A percentile compares a stretch with the other conserved stretches of the same genome.
phyloP scores from a whole-genome alignment of 2,797 vertebrate species.

The Syndactyla subalaris region DNA sequence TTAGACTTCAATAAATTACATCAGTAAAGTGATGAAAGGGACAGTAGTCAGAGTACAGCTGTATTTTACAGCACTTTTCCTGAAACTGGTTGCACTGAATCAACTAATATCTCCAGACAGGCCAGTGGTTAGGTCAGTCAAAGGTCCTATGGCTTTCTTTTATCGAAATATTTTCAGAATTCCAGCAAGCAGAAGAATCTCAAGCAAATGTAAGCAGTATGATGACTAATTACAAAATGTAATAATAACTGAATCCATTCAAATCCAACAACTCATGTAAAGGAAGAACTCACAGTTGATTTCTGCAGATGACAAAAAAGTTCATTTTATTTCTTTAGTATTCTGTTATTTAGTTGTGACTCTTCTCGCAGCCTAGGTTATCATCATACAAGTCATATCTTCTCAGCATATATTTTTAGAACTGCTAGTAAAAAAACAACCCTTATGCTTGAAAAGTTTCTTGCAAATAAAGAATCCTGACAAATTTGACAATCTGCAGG shows the following conservation, averaged over 20 bases:
- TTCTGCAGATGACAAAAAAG: not conserved
- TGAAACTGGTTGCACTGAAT: not conserved
- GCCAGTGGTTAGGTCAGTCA: not conserved
- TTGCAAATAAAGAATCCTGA: conserved; percentile 19
- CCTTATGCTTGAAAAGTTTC: conserved; percentile 14
- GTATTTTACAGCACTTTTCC: not conserved
- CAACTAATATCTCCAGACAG: not conserved
- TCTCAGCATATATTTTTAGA: conserved; percentile 13
- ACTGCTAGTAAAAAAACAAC: conserved; percentile 5
- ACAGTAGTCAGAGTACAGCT: not conserved
- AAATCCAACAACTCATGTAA: not conserved
- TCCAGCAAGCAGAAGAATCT: not conserved
- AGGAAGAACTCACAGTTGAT: not conserved
- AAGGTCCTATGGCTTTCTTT: not conserved
- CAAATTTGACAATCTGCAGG: conserved; percentile 13
- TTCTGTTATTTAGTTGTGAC: not conserved
- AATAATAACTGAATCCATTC: not conserved
- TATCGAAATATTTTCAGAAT: not conserved
- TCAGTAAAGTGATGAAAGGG: not conserved
- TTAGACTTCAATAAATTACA: not conserved
- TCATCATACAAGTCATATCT: not conserved
- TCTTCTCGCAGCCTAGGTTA: conserved; percentile 1
- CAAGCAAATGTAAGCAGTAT: not conserved
- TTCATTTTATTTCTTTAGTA: not conserved
- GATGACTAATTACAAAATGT: not conserved